phyloP scores from a whole-genome alignment of 1,140 invertebrate species.

The Adoxophyes honmai region DNA sequence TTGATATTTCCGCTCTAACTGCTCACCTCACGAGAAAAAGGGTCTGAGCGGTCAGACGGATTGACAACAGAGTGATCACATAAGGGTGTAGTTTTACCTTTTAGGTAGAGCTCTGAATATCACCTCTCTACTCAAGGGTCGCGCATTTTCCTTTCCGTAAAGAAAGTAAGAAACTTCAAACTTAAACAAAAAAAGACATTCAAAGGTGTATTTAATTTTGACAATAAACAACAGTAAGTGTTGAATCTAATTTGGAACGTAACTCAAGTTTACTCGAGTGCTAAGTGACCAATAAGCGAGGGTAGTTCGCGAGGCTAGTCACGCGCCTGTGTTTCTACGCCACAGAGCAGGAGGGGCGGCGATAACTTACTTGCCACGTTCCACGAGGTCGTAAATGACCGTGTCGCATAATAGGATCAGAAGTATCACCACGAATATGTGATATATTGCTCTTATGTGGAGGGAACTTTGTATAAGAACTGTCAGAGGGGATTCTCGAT shows the following conservation, averaged over 20 bases:
- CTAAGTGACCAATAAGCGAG: not conserved
- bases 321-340: not conserved
- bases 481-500: constrained; percentile 86
- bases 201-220: no score
- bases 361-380: constrained; percentile 84
- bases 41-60: no score
- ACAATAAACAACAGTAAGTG: no score
- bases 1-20: no score
- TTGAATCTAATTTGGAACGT: no score
- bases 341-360: not conserved
- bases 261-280: not conserved
- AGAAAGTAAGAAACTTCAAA: no score
- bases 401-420: constrained; percentile 86
- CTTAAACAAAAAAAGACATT: no score
- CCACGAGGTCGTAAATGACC: constrained; percentile 83
- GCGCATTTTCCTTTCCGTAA: no score
- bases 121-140: no score
- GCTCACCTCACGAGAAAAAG: no score
- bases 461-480: constrained; percentile 85
- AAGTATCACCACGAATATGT: constrained; percentile 90
- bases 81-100: not conserved
- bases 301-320: not conserved
- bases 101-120: constrained; percentile 21
- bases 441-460: constrained; percentile 89
- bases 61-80: no score